These are phyloP conservation scores for Hypselothyrea guttata DNA, from an alignment of 2,888 invertebrate species.

Conservation along the genomic window DNA sequence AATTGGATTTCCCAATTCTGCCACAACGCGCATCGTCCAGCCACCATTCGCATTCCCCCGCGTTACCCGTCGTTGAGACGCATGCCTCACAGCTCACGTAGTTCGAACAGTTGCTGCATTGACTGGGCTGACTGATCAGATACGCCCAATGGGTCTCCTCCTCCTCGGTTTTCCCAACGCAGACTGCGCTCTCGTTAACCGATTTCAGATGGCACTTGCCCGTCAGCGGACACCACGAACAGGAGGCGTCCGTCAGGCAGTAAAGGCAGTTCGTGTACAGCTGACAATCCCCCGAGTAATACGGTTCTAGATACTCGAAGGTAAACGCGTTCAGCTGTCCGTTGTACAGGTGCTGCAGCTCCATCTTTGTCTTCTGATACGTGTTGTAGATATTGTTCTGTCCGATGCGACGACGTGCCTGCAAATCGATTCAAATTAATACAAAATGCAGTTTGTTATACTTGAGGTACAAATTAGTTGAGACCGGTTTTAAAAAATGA, in stretches of 20 bases:
- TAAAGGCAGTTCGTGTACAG: conserved; percentile 92
- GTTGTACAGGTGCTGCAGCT: conserved; percentile 88
- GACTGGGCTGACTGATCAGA: conserved; percentile 90
- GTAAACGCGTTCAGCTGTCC: conserved; percentile 93
- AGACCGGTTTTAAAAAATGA: too few relatives aligned
- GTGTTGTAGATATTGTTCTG: conserved; percentile 84
- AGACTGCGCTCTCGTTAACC: conserved; percentile 85
- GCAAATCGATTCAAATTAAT: conserved; percentile 41
- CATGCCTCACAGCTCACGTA: conserved; percentile 94
- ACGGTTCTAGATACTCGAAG: conserved; percentile 94
- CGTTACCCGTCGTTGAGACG: conserved; percentile 85
- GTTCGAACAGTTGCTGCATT: conserved; percentile 94
- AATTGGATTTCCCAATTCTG: conserved; percentile 88
- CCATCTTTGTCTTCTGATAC: conserved; percentile 91
- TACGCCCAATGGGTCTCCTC: conserved; percentile 86
- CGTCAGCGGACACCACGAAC: conserved; percentile 95
- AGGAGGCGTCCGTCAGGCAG: conserved; percentile 93
- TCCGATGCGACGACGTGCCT: conserved; percentile 85
- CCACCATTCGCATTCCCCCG: conserved; percentile 94
- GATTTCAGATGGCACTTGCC: conserved; percentile 87
- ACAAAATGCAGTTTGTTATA: too few relatives aligned
- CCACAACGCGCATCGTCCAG: conserved; percentile 93
- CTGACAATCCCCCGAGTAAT: conserved; percentile 89
- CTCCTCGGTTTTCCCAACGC: conserved; percentile 58
- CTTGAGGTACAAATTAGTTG: too few relatives aligned